Base-by-base conservation (phyloP, 1,140 invertebrate genomes). In the Yoshiicerus persimilis region DNA sequence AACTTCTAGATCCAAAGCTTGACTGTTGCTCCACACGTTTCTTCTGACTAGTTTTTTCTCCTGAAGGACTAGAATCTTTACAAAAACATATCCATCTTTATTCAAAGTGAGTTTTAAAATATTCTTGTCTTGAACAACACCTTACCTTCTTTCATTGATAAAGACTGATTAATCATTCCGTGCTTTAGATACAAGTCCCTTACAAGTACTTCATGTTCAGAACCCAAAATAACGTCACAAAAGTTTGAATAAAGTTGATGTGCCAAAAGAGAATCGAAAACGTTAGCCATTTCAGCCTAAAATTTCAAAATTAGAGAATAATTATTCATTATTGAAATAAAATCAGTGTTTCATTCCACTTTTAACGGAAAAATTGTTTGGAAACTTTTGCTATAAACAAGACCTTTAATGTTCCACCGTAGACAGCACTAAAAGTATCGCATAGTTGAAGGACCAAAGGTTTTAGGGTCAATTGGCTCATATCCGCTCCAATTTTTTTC, bases 401-500 rank as follows among this genome's bases (percentile, higher is more conserved):
- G n/a, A 80, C 89, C 64, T 88, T 47, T 25, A 32, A 41, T 16
- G 47, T 47, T 0, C 64, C 87, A 13, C 62, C 56, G 23, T 66
- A 64, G 2, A 87, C 85, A 36, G 84, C 62, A 56, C 89, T 66
- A 64, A 91, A 89, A 34, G 87, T 88, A 6, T 84, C 34, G n/a
- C 87, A 90, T 11, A 91, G 25, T 25, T 87, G 80, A 2, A 88
- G 64, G 25, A 91, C n/a, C 8, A 90, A 56, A 4, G 90, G 90
- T 77, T 87, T 89, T 10, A 90, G 36, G 8, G 34, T 84, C 39
- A 88, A 32, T 8, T 87, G 83, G 80, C 87, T 89, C 23, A 91
- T 80, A 86, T 91, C 90, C 8, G 87, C 88, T 5, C 90, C 90
- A 36, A 91, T 90, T 75, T 91, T 91, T 36, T 88, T 90, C 9